These are phyloP conservation scores for Dascillus cervinus DNA, from an alignment of 2,888 invertebrate genomes.

Conservation along the genomic window DNA sequence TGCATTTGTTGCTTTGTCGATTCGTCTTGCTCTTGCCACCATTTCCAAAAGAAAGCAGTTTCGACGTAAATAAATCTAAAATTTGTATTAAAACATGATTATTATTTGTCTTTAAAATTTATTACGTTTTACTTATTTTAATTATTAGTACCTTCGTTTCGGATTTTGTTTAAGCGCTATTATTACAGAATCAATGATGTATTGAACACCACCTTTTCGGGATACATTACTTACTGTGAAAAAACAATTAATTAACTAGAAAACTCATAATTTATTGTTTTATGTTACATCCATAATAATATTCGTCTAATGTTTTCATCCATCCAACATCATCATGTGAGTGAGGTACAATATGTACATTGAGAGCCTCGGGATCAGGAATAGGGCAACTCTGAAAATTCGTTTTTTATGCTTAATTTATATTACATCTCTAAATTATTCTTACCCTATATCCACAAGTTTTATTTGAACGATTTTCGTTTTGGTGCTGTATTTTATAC, in stretches of 20 bases:
- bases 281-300: slow-evolving; percentile 63
- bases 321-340: slow-evolving; percentile 90
- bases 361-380: slow-evolving; percentile 51
- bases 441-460: slow-evolving; percentile 66
- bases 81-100: slow-evolving; percentile 2
- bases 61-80: slow-evolving; percentile 73
- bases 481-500: no score
- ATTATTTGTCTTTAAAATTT: no score
- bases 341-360: slow-evolving; percentile 76
- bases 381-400: slow-evolving; percentile 50
- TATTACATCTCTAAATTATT: slow-evolving; percentile 38
- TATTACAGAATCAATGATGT: slow-evolving; percentile 82
- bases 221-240: slow-evolving; percentile 51
- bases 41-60: slow-evolving; percentile 70
- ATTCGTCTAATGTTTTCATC: slow-evolving; percentile 86
- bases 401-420: no score
- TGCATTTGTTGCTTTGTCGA: slow-evolving; percentile 47
- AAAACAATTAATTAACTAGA: neutral
- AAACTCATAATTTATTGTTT: neutral
- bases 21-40: slow-evolving; percentile 65
- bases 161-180: slow-evolving; percentile 64
- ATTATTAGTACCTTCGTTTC: slow-evolving; percentile 60
- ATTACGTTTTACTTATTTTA: no score
- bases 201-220: slow-evolving; percentile 80
- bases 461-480: no score